These are phyloP conservation scores for Pseudotriccus pelzelni DNA, from an alignment of 2,797 vertebrate species.

Conservation along the genomic window DNA sequence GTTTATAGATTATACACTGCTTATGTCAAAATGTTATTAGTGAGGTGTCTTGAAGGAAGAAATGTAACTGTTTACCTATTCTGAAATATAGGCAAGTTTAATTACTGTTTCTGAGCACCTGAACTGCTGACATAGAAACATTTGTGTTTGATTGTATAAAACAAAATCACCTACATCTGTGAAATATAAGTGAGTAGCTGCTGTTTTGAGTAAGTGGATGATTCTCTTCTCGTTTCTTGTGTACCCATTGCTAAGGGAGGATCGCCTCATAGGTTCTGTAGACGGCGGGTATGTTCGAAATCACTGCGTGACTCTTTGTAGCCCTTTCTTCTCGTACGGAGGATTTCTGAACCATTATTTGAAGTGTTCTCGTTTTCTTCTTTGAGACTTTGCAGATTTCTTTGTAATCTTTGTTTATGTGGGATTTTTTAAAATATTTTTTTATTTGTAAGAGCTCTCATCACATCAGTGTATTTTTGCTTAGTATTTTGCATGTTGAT, in stretches of 20 bases:
- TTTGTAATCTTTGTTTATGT: not conserved
- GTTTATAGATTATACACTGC: not conserved
- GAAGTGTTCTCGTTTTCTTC: conserved; percentile 5
- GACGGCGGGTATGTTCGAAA: conserved; percentile 85
- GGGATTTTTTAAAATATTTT: not conserved
- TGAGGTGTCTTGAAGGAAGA: not conserved
- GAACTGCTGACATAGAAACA: not conserved
- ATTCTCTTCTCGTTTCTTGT: conserved; percentile 67
- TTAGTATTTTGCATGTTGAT: conserved; percentile 61
- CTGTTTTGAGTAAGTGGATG: conserved; percentile 46
- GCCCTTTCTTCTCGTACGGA: conserved; percentile 32
- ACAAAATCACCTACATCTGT: not conserved
- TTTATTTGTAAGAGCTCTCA: not conserved
- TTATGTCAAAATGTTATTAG: not conserved
- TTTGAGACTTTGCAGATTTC: not conserved
- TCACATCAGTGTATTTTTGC: not conserved
- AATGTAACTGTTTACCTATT: not conserved
- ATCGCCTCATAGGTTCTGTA: conserved; percentile 87
- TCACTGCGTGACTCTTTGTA: conserved; percentile 42
- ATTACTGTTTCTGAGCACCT: not conserved
- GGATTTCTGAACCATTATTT: conserved; percentile 34
- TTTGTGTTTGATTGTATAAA: not conserved
- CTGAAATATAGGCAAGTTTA: not conserved
- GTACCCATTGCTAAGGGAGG: conserved; percentile 82
- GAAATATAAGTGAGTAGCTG: not conserved